These are phyloP conservation scores for Etheostoma perlongum DNA, from an alignment of 2,797 vertebrate genomes.

Conservation along the genomic window DNA sequence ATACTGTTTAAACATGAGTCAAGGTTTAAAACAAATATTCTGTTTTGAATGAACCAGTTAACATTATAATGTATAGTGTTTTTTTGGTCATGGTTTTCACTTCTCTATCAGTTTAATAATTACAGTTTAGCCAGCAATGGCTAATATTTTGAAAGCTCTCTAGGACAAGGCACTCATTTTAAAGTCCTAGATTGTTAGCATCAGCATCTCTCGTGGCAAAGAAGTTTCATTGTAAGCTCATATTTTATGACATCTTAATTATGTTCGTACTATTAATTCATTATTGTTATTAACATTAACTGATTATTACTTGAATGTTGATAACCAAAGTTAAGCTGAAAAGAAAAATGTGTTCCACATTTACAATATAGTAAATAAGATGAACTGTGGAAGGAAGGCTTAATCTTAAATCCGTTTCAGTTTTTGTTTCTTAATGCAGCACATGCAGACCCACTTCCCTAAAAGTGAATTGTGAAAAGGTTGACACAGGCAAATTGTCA, in stretches of 20 bases:
- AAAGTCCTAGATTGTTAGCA: conserved; percentile 2
- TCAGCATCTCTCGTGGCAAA: background rate
- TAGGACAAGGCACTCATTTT: conserved; percentile 18
- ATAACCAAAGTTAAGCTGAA: background rate
- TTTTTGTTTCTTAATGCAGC: conserved; percentile 5
- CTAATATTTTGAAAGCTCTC: conserved; percentile 33
- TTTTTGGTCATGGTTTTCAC: background rate
- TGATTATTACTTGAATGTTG: background rate
- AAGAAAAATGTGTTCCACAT: background rate
- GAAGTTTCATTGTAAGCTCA: conserved; percentile 1
- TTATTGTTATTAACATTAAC: background rate
- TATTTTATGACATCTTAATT: background rate
- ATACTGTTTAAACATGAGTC: background rate
- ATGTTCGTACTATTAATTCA: background rate
- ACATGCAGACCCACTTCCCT: conserved; percentile 6
- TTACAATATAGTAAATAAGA: background rate
- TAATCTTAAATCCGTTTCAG: background rate
- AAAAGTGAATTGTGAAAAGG: conserved; percentile 17
- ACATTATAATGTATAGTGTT: background rate
- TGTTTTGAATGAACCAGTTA: background rate
- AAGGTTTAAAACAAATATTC: conserved; percentile 7
- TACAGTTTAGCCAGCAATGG: background rate
- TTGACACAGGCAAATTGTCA: conserved; percentile 2
- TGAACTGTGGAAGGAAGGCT: background rate
- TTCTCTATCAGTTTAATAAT: background rate